Evolutionary conservation across 2,888 invertebrate species (phyloP), one percentile per base, ranked within the genome.

Genomic region (Melangyna quadrimaculata): DNA sequence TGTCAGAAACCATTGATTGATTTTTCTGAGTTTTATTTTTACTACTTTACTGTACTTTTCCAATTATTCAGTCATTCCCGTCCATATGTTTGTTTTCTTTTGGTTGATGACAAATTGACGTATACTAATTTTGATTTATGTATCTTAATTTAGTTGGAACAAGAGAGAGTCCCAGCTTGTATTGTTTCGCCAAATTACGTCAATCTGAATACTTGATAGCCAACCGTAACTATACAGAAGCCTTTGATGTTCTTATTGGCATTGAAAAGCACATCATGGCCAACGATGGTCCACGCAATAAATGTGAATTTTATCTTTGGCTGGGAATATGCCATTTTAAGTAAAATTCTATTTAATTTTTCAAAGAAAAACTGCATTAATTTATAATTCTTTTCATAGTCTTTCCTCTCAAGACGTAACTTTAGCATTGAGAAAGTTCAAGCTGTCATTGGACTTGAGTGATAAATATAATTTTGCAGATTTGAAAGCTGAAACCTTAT

Each of bases 251-350:
- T 5, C 48, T 82, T 8, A 29, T 37, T 6, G 29, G 10, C 2
- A 12, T 78, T n/a, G 65, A 80, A 17, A 53, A 9, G 12, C 9
- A 74, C 12, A 74, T 82, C 2, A 63, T 78, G 65, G 45, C 67
- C 1, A 37, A 63, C 14, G 78, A 83, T 27, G 2, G 14, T 12
- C 69, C 67, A 2, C 14, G 71, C 3, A 75, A 72, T 29, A 84
- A 74, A 24, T 81, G 87, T 48, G 87, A 83, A 73, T 74, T 81
- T 14, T 79, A 78, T 35, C 43, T 84, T 12, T 75, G 61, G 43
- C 78, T 87, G 6, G 87, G 87, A n/a, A 17, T 80, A 1, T 84
- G 75, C 24, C 59, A 73, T 29, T 82, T 71, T 9, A 40, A 65
- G 87, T 87, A 77, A 71, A 37, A 12, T 5, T 51, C 19, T 4